Percentiles rank a stretch among this genome's conserved stretches.
Evolutionary conservation across 2,888 invertebrate genomes (phyloP).

Genomic region (Entomobrya multifasciata): DNA sequence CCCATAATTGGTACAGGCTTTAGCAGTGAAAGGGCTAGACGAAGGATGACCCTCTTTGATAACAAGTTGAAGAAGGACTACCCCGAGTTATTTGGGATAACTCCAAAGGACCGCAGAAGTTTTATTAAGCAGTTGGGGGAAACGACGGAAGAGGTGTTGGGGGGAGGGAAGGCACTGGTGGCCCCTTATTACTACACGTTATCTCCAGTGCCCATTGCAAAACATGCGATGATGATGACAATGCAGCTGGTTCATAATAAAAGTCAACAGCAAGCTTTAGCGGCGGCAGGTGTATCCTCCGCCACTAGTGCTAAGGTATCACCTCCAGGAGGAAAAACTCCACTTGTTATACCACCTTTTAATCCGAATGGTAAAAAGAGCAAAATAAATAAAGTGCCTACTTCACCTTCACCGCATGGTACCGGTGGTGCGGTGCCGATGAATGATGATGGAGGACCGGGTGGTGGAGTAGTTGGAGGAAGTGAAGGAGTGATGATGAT

Average conservation of each 20-base stretch:
- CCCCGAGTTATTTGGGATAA: slow-evolving; percentile 79
- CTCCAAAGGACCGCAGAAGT: slow-evolving; percentile 77
- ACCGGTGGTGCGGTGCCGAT: too few relatives aligned
- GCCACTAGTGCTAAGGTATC: too few relatives aligned
- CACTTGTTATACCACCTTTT: slow-evolving; percentile 58
- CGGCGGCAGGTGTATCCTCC: too few relatives aligned
- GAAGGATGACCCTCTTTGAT: slow-evolving; percentile 76
- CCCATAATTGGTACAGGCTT: slow-evolving; percentile 75
- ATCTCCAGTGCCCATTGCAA: slow-evolving; percentile 65
- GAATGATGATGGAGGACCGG: neutral
- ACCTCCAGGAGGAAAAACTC: slow-evolving; percentile 28
- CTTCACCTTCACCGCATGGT: neutral
- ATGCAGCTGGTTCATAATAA: neutral
- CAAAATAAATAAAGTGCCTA: neutral
- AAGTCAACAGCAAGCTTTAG: too few relatives aligned
- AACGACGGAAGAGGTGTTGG: slow-evolving; percentile 42
- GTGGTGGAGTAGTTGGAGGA: too few relatives aligned
- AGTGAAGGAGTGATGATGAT: neutral
- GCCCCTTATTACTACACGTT: slow-evolving; percentile 78
- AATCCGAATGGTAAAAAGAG: slow-evolving; percentile 57
- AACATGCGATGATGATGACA: slow-evolving; percentile 55
- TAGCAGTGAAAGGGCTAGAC: slow-evolving; percentile 72
- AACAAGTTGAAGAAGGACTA: slow-evolving; percentile 78
- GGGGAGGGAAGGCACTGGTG: slow-evolving; percentile 72
- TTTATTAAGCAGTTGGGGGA: slow-evolving; percentile 77